phyloP scores from a whole-genome alignment of 1,140 invertebrate genomes.

The Drosophila murphyi region DNA sequence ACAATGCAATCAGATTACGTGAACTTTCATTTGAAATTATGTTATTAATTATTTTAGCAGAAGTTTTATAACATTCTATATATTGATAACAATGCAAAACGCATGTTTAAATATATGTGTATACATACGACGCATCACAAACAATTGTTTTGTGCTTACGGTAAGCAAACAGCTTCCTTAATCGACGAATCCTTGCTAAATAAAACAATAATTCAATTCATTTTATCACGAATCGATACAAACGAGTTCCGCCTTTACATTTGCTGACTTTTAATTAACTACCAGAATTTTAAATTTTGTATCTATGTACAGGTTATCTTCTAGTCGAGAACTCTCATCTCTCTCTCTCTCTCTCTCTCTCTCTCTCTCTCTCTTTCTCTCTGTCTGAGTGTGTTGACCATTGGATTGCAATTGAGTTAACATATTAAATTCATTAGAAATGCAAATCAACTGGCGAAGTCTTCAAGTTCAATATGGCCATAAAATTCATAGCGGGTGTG shows the following conservation, averaged over 20 bases:
- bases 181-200: too few relatives aligned
- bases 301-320: neutral
- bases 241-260: too few relatives aligned
- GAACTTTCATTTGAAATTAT: conserved; percentile 27
- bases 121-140: neutral
- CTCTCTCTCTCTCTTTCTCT: too few relatives aligned
- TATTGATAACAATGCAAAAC: too few relatives aligned
- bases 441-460: conserved; percentile 67
- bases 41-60: conserved; percentile 4
- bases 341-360: too few relatives aligned
- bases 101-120: too few relatives aligned
- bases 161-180: too few relatives aligned
- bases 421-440: conserved; percentile 65
- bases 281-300: neutral
- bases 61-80: conserved; percentile 5
- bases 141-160: neutral
- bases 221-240: too few relatives aligned
- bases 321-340: neutral
- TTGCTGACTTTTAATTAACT: too few relatives aligned
- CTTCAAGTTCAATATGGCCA: conserved; percentile 75
- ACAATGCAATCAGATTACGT: conserved; percentile 33
- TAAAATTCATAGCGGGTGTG: conserved; percentile 65
- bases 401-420: conserved; percentile 47
- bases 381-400: conserved; percentile 3
- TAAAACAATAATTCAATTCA: too few relatives aligned